phyloP scores from a whole-genome alignment of 1,140 invertebrate species.

The Metopolophium dirhodum region DNA sequence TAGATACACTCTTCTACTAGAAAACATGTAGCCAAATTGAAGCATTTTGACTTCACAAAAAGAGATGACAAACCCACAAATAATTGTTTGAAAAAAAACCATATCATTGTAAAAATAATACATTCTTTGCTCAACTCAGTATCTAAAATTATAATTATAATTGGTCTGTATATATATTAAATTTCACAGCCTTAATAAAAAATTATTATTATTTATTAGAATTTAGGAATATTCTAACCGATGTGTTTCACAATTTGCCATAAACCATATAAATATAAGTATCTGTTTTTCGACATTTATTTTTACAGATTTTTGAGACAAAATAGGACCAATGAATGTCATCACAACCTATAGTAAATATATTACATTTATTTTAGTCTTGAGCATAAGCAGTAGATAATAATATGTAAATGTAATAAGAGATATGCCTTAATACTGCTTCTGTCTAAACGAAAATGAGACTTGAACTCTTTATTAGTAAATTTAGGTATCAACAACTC shows the following conservation, averaged over 20 bases:
- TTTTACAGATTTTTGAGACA: not conserved
- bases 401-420: not conserved
- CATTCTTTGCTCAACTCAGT: not conserved
- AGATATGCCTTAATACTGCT: not conserved
- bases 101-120: too few relatives aligned
- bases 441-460: not conserved
- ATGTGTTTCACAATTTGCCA: not conserved
- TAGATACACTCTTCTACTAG: too few relatives aligned
- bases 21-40: too few relatives aligned
- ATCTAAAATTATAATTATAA: too few relatives aligned
- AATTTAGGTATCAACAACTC: not conserved
- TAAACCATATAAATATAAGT: not conserved
- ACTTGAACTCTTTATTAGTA: not conserved
- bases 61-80: too few relatives aligned
- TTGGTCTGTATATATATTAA: too few relatives aligned
- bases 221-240: not conserved
- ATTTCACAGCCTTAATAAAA: too few relatives aligned
- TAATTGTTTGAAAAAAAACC: too few relatives aligned
- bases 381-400: too few relatives aligned
- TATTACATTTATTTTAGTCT: too few relatives aligned
- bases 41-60: too few relatives aligned
- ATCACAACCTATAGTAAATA: not conserved
- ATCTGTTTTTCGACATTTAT: not conserved
- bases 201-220: constrained; percentile 1
- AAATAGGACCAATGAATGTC: not conserved